Percentiles rank a stretch among this genome's conserved stretches.
These are phyloP conservation scores for Atopsyche davidsoni DNA, from an alignment of 1,140 invertebrate genomes.

Conservation along the genomic window DNA sequence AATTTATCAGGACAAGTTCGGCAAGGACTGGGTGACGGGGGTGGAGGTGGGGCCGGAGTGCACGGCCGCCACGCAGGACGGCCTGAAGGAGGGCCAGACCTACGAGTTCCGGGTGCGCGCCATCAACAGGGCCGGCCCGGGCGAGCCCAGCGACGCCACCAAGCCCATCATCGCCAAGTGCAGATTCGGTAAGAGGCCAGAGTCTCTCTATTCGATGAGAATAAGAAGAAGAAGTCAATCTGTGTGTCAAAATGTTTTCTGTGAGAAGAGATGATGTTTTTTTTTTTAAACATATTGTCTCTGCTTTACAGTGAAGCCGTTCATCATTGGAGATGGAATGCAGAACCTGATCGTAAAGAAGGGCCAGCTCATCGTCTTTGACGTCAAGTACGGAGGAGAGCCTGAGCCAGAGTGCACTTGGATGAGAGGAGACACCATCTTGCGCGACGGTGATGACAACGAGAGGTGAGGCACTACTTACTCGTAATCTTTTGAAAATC, in stretches of 20 bases:
- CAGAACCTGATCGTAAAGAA: slow-evolving; percentile 88
- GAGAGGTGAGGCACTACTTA: slow-evolving; percentile 17
- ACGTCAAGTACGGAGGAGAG: slow-evolving; percentile 92
- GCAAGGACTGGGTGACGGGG: slow-evolving; percentile 79
- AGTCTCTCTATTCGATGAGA: too few relatives aligned
- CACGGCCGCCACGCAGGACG: slow-evolving; percentile 71
- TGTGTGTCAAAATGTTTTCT: slow-evolving; percentile 42
- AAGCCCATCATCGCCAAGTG: slow-evolving; percentile 94
- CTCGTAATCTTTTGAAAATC: too few relatives aligned
- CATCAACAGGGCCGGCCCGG: slow-evolving; percentile 91
- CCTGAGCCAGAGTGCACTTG: slow-evolving; percentile 88
- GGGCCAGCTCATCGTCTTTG: slow-evolving; percentile 85
- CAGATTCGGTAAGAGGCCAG: slow-evolving; percentile 68
- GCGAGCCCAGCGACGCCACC: slow-evolving; percentile 89
- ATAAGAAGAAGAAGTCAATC: too few relatives aligned
- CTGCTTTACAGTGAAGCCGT: slow-evolving; percentile 80
- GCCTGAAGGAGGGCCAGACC: slow-evolving; percentile 88
- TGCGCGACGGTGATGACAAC: slow-evolving; percentile 52
- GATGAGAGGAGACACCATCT: slow-evolving; percentile 65
- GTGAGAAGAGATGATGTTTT: slow-evolving; percentile 7
- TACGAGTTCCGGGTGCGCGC: slow-evolving; percentile 96
- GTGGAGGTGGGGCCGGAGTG: slow-evolving; percentile 75
- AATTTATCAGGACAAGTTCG: slow-evolving; percentile 74
- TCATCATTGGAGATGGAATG: slow-evolving; percentile 77
- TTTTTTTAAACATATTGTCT: too few relatives aligned